These are phyloP conservation scores for Cheilinus undulatus DNA, from an alignment of 2,113 vertebrate genomes.

Conservation along the genomic window DNA sequence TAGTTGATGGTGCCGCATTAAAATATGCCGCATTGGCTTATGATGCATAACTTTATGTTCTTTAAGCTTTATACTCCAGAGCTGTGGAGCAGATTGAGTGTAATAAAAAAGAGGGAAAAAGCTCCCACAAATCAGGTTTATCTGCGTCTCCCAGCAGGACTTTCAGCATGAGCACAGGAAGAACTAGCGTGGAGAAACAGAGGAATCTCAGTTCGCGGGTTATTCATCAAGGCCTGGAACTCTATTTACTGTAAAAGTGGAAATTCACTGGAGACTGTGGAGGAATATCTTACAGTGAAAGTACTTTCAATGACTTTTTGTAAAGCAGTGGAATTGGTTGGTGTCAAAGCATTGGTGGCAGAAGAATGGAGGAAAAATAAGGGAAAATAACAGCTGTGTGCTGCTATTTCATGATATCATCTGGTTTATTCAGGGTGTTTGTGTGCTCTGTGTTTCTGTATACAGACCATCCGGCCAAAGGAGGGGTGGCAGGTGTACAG, in stretches of 20 bases:
- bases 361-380: slow-evolving; percentile 35
- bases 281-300: slow-evolving; percentile 46
- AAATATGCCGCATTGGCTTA: slow-evolving; percentile 21
- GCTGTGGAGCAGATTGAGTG: slow-evolving; percentile 36
- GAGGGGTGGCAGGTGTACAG: slow-evolving; percentile 99
- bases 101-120: slow-evolving; percentile 43
- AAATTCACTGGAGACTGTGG: slow-evolving; percentile 46
- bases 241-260: slow-evolving; percentile 58
- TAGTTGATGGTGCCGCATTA: slow-evolving; percentile 24
- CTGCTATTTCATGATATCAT: slow-evolving; percentile 28
- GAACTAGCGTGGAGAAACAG: slow-evolving; percentile 36
- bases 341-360: slow-evolving; percentile 28
- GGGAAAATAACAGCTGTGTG: slow-evolving; percentile 10
- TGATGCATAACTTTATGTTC: slow-evolving; percentile 44
- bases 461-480: slow-evolving; percentile 94
- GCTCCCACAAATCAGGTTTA: slow-evolving; percentile 66
- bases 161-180: slow-evolving; percentile 19
- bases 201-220: slow-evolving; percentile 33
- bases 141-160: slow-evolving; percentile 54
- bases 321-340: slow-evolving; percentile 44
- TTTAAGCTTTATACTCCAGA: slow-evolving; percentile 24
- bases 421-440: slow-evolving; percentile 7
- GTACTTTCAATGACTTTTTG: slow-evolving; percentile 41
- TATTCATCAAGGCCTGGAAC: slow-evolving; percentile 67
- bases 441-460: slow-evolving; percentile 23